A percentile compares a stretch with the other conserved stretches of the same genome.
Evolutionary conservation across 2,888 invertebrate species (phyloP).

Genomic region (Diplolepis rosae): DNA sequence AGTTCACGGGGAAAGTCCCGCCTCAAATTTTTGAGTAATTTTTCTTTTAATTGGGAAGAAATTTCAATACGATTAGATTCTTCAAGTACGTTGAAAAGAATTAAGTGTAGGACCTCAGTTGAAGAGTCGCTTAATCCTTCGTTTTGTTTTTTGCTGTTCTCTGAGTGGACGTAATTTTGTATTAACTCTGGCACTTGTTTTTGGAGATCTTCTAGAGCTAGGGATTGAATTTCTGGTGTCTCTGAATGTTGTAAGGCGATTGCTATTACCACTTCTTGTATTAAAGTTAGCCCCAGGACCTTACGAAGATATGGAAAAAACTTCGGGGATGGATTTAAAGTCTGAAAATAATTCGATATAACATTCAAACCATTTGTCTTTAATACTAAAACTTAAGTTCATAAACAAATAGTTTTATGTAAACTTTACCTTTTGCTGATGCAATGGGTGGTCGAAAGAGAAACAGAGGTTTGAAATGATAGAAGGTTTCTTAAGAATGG

Average conservation of each 20-base stretch:
- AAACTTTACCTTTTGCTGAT: slow-evolving; percentile 78
- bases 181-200: slow-evolving; percentile 89
- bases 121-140: slow-evolving; percentile 93
- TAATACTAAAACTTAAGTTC: slow-evolving; percentile 18
- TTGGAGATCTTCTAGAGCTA: slow-evolving; percentile 86
- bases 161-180: slow-evolving; percentile 87
- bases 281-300: slow-evolving; percentile 88
- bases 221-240: slow-evolving; percentile 82
- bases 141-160: slow-evolving; percentile 80
- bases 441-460: slow-evolving; percentile 88
- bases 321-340: slow-evolving; percentile 85
- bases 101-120: slow-evolving; percentile 90
- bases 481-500: slow-evolving; percentile 88
- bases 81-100: slow-evolving; percentile 80
- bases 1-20: slow-evolving; percentile 92
- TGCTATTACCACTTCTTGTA: slow-evolving; percentile 94
- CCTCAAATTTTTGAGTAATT: slow-evolving; percentile 87
- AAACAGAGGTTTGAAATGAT: slow-evolving; percentile 91
- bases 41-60: slow-evolving; percentile 83
- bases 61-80: slow-evolving; percentile 78
- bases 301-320: slow-evolving; percentile 90
- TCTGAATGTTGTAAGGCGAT: slow-evolving; percentile 88
- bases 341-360: slow-evolving; percentile 75
- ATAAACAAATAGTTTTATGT: neutral
- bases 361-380: slow-evolving; percentile 2